These are phyloP conservation scores for Myotis myotis DNA, from an alignment of 2,797 vertebrate genomes.

Conservation along the genomic window DNA sequence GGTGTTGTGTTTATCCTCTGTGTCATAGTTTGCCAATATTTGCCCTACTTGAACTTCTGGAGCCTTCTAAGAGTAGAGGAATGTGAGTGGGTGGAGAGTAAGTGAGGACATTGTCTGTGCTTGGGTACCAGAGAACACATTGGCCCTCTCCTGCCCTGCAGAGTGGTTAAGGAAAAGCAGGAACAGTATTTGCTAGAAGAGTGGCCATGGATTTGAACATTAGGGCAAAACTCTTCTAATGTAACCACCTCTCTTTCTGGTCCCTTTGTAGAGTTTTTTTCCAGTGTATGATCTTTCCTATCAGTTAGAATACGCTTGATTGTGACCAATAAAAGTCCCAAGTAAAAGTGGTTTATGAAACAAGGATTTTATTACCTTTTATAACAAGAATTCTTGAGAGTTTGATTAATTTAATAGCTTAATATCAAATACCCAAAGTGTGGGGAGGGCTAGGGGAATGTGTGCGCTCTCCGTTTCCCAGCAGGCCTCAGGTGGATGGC, in stretches of 20 bases:
- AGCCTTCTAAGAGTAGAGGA: constrained; percentile 25
- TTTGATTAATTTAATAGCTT: background rate
- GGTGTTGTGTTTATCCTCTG: background rate
- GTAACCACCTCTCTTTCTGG: background rate
- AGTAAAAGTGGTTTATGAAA: background rate
- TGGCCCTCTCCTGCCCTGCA: background rate
- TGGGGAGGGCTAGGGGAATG: too few species aligned
- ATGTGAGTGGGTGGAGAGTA: background rate
- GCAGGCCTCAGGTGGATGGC: background rate
- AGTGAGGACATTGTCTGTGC: background rate
- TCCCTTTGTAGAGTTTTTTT: background rate
- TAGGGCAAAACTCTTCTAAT: background rate
- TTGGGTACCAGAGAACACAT: background rate
- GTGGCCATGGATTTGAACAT: background rate
- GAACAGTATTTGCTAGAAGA: background rate
- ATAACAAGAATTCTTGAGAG: background rate
- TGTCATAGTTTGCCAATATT: background rate
- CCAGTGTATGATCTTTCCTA: background rate
- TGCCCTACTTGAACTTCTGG: background rate
- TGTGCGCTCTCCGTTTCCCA: background rate
- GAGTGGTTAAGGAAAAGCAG: background rate
- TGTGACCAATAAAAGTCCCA: background rate
- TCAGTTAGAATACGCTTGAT: background rate
- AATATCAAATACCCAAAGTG: background rate
- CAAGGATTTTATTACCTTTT: background rate